A percentile compares a stretch with the other conserved stretches of the same genome.
These are phyloP conservation scores for Ptychadena robeensis DNA, from an alignment of 2,797 vertebrate genomes.

Conservation along the genomic window DNA sequence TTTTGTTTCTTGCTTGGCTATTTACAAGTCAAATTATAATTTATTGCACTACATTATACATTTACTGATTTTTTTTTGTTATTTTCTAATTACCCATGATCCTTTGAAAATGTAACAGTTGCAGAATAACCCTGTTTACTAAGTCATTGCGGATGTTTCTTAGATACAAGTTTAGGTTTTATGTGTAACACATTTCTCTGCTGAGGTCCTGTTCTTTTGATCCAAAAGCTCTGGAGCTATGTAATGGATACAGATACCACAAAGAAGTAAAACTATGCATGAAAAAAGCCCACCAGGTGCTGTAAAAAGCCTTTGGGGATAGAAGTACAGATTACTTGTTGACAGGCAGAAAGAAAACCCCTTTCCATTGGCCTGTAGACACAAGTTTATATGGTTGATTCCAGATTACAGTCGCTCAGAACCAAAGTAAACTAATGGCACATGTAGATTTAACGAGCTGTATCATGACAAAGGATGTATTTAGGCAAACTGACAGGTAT, in stretches of 20 bases:
- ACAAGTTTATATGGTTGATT: slow-evolving; percentile 36
- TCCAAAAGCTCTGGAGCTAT: not conserved
- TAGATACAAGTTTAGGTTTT: slow-evolving; percentile 27
- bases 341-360: slow-evolving; percentile 41
- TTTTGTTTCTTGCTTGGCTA: too few relatives aligned
- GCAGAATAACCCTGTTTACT: too few relatives aligned
- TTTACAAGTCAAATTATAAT: too few relatives aligned
- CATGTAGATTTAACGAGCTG: slow-evolving; percentile 32
- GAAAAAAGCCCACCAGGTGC: slow-evolving; percentile 40
- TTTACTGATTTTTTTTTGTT: not conserved
- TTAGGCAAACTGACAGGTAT: slow-evolving; percentile 15
- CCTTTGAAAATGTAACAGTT: not conserved
- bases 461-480: slow-evolving; percentile 23
- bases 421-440: slow-evolving; percentile 30
- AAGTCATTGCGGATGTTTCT: too few relatives aligned
- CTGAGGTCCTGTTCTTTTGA: slow-evolving; percentile 35
- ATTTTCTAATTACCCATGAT: not conserved
- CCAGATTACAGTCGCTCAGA: slow-evolving; percentile 20
- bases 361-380: slow-evolving; percentile 31
- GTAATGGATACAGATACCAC: slow-evolving; percentile 17
- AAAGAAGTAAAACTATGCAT: slow-evolving; percentile 8
- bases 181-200: slow-evolving; percentile 7
- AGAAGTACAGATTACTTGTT: slow-evolving; percentile 41
- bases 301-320: slow-evolving; percentile 27
- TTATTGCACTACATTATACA: too few relatives aligned